Evolutionary conservation across 2,113 vertebrate genomes (phyloP).

Genomic region (Rhadina sibilatrix): DNA sequence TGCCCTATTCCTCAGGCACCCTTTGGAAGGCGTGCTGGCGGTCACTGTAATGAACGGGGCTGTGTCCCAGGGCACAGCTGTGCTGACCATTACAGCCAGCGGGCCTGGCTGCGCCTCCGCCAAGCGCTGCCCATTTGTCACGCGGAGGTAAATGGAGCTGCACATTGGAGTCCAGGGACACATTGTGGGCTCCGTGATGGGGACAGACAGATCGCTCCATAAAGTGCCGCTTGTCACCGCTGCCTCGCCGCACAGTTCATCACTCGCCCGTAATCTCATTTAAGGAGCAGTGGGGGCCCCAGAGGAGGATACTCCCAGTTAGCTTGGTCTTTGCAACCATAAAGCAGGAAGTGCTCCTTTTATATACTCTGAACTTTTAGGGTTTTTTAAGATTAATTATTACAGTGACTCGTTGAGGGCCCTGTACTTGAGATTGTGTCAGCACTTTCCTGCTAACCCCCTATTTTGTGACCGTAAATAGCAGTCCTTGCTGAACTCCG

Average conservation of each 20-base stretch:
- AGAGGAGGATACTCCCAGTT: conserved; percentile 78
- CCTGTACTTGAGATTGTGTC: conserved; percentile 18
- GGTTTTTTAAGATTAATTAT: conserved; percentile 74
- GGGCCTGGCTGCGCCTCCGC: conserved; percentile 76
- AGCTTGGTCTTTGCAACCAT: conserved; percentile 77
- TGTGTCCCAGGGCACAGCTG: conserved; percentile 74
- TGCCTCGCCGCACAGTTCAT: conserved; percentile 63
- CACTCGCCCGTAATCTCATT: conserved; percentile 79
- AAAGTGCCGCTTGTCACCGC: conserved; percentile 78
- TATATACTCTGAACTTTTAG: conserved; percentile 76
- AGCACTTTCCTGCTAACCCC: conserved; percentile 25
- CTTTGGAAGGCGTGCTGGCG: conserved; percentile 87
- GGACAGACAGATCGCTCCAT: conserved; percentile 79
- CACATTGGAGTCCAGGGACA: conserved; percentile 86
- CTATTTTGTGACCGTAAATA: background rate
- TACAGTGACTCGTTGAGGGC: conserved; percentile 20
- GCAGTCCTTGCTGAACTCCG: background rate
- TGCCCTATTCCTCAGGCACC: conserved; percentile 86
- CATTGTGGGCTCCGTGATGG: conserved; percentile 72
- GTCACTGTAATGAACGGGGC: conserved; percentile 91
- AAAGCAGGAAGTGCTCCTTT: conserved; percentile 77
- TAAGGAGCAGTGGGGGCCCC: conserved; percentile 69
- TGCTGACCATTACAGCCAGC: conserved; percentile 87
- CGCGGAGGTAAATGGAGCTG: conserved; percentile 84
- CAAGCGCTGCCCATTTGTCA: conserved; percentile 93